These are phyloP conservation scores for Julus scanicus DNA, from an alignment of 2,888 invertebrate genomes.

Conservation along the genomic window DNA sequence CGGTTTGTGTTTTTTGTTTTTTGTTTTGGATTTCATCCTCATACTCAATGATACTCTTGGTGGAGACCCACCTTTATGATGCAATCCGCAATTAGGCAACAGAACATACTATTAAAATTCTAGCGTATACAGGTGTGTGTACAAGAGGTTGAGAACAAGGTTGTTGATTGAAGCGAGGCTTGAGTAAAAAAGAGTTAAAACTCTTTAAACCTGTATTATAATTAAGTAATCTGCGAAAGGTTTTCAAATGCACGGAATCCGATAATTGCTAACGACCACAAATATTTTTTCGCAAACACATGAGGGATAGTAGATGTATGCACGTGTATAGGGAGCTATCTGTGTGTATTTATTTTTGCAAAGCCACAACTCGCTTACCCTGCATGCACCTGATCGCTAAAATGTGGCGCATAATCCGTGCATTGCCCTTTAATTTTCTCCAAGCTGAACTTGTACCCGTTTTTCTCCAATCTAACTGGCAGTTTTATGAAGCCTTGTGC, in stretches of 20 bases:
- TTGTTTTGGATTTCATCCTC: no score
- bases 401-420: conserved; percentile 29
- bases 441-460: not conserved
- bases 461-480: not conserved
- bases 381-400: conserved; percentile 24
- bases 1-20: no score
- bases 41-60: no score
- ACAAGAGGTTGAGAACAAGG: not conserved
- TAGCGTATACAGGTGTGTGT: not conserved
- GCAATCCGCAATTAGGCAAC: not conserved
- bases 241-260: conserved; percentile 10
- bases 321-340: not conserved
- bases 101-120: not conserved
- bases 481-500: not conserved
- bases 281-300: not conserved
- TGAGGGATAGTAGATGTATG: not conserved
- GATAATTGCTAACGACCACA: conserved; percentile 21
- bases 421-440: conserved; percentile 30
- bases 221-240: not conserved
- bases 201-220: not conserved
- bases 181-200: not conserved
- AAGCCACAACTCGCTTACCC: not conserved
- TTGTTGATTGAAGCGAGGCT: not conserved
- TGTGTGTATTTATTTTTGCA: not conserved
- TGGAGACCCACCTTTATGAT: no score